These are phyloP conservation scores for Nylanderia fulva DNA, from an alignment of 1,140 invertebrate genomes.

Conservation along the genomic window DNA sequence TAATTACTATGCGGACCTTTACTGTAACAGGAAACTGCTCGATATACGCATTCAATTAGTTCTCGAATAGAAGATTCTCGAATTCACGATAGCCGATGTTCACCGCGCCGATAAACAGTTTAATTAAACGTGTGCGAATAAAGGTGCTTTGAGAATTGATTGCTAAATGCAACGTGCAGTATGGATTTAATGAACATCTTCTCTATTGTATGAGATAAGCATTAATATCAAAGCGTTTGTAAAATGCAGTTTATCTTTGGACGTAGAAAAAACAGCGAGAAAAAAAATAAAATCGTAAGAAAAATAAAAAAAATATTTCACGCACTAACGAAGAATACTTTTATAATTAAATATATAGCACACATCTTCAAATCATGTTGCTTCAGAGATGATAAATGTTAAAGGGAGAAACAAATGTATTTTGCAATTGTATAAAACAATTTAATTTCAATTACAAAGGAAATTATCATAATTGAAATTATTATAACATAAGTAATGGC, in stretches of 20 bases:
- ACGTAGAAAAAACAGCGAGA: not conserved
- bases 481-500: too few species aligned
- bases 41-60: not conserved
- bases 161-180: not conserved
- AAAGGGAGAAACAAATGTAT: too few species aligned
- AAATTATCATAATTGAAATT: too few species aligned
- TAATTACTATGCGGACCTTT: conserved; percentile 21
- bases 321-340: too few species aligned
- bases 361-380: too few species aligned
- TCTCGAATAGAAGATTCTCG: not conserved
- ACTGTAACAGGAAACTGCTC: too few species aligned
- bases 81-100: conserved; percentile 7
- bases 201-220: not conserved
- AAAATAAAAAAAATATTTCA: not conserved
- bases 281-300: not conserved
- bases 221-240: conserved; percentile 5
- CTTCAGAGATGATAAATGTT: too few species aligned
- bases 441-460: too few species aligned
- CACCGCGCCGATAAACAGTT: conserved; percentile 9
- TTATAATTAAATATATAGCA: too few species aligned
- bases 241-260: not conserved
- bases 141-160: conserved; percentile 22
- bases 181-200: not conserved
- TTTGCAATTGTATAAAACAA: too few species aligned
- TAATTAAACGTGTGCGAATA: conserved; percentile 48